Base-by-base conservation (phyloP, 2,888 invertebrate species). In the Linnaemya tessellans region DNA sequence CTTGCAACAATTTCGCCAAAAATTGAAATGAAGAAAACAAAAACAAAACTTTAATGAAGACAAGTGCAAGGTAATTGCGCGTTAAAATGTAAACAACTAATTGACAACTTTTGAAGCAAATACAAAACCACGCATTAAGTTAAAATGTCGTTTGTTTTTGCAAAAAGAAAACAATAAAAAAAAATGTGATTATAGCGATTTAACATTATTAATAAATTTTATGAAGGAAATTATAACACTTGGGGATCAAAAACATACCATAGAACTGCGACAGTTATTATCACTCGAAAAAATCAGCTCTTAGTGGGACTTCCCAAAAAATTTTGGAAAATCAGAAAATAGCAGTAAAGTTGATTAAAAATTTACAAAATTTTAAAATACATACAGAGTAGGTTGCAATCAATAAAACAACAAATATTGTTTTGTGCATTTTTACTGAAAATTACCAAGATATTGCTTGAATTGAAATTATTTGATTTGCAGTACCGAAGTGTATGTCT, bases 31-130 rank as follows among this genome's bases (percentile, higher is more conserved):
- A 22, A 51, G 22, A 41, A 11, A 41, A 41, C 41, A 41, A 68
- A 43, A 49, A 43, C 60, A 49, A 68, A 54, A 30, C 30, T 35
- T n/a, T 74, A 79, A 83, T 67, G 54, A 80, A 77, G 73, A 89
- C 90, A 90, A 90, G 91, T 89, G 89, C 91, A 90, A 90, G 90
- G 90, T 88, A 89, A 90, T 90, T 88, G 88, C 70, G 87, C 87
- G 85, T 88, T 68, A 64, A 77, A 80, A 80, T 84, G 71, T 68
- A 75, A 85, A 71, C 84, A 80, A 46, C 80, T 64, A 70, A 84
- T 70, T 80, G 75, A 70, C 68, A 70, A 43, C 58, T 65, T 84
- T 62, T 41, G 38, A 46, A 60, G 38, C 58, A 49, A 49, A 51
- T 25, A 49, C 58, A 80, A 80, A 80, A 43, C 30, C 20, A 81